These are phyloP conservation scores for Aplysina aerophoba DNA, from an alignment of 37 sponge, comb jelly and placozoan species.

Conservation along the genomic window DNA sequence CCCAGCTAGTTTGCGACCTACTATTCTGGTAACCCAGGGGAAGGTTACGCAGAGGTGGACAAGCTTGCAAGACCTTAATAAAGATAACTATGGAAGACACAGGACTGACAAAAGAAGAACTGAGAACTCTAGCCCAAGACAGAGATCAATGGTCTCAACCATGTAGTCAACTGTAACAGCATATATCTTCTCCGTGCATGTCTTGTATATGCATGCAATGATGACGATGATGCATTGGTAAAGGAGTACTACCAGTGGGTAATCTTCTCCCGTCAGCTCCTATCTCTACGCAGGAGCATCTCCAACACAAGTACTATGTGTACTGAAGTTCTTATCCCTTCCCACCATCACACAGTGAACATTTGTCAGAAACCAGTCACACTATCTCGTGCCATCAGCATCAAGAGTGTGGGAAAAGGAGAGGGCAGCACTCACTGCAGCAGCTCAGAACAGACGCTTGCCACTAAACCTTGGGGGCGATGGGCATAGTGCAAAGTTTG, in stretches of 20 bases:
- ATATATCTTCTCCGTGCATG: no score
- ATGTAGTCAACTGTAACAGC: no score
- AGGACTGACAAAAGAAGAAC: no score
- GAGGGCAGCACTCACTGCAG: constrained; percentile 14
- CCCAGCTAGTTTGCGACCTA: no score
- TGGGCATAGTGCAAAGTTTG: constrained; percentile 72
- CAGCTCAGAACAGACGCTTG: neutral
- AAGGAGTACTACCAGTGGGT: constrained; percentile 37
- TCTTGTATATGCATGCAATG: no score
- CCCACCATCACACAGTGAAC: constrained; percentile 44
- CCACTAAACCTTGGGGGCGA: constrained; percentile 52
- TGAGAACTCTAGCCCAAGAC: no score
- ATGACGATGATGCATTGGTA: no score
- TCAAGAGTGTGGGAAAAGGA: constrained; percentile 29
- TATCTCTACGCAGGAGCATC: constrained; percentile 49
- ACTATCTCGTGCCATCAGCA: constrained; percentile 47
- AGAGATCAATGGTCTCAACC: no score
- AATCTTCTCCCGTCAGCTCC: constrained; percentile 37
- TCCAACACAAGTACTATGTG: constrained; percentile 40
- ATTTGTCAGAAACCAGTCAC: constrained; percentile 54
- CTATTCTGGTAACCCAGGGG: no score
- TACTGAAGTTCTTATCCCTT: constrained; percentile 28
- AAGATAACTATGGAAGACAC: no score
- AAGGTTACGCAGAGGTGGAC: no score
- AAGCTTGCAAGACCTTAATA: no score